Evolutionary conservation across 92 coral and sea anemone genomes (phyloP).

Genomic region (Nematostella vectensis): DNA sequence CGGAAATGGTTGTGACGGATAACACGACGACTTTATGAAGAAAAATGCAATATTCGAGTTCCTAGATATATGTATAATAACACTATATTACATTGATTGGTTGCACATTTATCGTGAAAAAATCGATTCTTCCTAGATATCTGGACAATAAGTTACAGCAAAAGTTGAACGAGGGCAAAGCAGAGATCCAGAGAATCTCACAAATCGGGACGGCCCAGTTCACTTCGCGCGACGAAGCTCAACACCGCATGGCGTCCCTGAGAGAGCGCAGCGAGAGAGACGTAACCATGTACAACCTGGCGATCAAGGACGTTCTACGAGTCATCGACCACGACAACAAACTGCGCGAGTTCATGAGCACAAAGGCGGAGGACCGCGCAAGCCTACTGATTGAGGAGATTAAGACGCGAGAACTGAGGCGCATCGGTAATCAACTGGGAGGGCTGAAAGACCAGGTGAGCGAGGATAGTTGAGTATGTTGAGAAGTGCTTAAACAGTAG

Average conservation of each 20-base stretch:
- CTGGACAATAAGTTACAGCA: constrained; percentile 23
- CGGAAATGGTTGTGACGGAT: no score
- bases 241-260: constrained; percentile 83
- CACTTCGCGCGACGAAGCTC: constrained; percentile 88
- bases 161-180: constrained; percentile 50
- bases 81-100: no score
- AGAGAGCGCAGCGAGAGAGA: constrained; percentile 90
- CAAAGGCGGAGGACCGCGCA: constrained; percentile 85
- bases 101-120: no score
- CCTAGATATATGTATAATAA: no score
- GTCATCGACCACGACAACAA: constrained; percentile 89
- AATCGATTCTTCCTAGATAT: neutral
- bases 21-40: no score
- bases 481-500: no score
- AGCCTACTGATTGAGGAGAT: constrained; percentile 63
- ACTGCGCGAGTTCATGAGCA: constrained; percentile 78
- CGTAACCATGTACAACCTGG: constrained; percentile 59
- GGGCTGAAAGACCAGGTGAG: no score
- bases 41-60: no score
- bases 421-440: constrained; percentile 45
- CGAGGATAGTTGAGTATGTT: no score
- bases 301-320: constrained; percentile 85
- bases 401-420: constrained; percentile 42
- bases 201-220: constrained; percentile 65
- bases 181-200: constrained; percentile 59